Evolutionary conservation across 2,113 vertebrate genomes (phyloP), one percentile per base, ranked within the genome.

Genomic region (Muntiacus muntjak): DNA sequence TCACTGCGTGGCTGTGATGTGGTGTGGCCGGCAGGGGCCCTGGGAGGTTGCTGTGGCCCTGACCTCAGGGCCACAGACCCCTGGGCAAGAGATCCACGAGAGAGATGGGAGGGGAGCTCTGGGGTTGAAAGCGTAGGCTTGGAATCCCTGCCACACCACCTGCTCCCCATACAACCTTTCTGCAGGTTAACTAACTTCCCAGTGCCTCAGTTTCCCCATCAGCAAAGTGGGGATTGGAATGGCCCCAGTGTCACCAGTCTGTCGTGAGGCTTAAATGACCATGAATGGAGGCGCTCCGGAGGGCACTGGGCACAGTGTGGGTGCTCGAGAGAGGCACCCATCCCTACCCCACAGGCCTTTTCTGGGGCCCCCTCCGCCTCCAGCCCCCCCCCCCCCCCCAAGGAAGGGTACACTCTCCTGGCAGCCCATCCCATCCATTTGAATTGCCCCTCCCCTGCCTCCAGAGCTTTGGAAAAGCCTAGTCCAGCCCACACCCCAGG

Each of bases 321-420:
- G 15, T 4, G 10, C 54, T 60, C 17, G 1, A 16, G 62, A 88
- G 47, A 40, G 8, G 25, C 1, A 1, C 50, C 55, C 0, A 0
- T 14, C 43, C 2, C 7, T 36, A 13, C 36, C 28, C n/a, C 10
- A 0, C 17, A n/a, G 50, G 33, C n/a, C 82, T 8, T 43, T 33
- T 43, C 28, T 14, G 0, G 21, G n/a, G 11, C 43, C 36, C 8
- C 36, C 30, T 3, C 7, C 33, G 26, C 36, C 54, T 33, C 25
- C 45, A 82, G 28, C 10, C 1, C n/a, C 3, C 5, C 33, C 45
- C 45, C 28, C 5, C 3, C 17, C 30, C n/a, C 13, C 6, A 13
- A 43, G 16, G 85, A 84, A 92, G 47, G 47, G 57, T 21, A 10
- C 33, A 6, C 50, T 33, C 50, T 74, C 26, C 19, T 16, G 17